Evolutionary conservation across 2,113 vertebrate species (phyloP).

Genomic region (Oenanthe melanoleuca): DNA sequence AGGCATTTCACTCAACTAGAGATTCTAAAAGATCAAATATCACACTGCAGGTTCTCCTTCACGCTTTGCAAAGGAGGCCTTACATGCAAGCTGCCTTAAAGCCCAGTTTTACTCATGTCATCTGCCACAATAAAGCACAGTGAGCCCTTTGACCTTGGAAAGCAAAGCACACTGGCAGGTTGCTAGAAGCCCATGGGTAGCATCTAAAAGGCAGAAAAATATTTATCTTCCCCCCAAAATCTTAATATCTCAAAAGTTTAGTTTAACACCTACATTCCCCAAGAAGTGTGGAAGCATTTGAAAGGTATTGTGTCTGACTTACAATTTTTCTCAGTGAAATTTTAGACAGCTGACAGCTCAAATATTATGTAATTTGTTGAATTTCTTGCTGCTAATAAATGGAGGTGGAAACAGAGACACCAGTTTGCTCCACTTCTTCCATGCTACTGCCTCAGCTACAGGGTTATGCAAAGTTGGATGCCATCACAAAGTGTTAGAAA

Average conservation of each 20-base stretch:
- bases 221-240: background rate
- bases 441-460: no score
- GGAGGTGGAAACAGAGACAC: background rate
- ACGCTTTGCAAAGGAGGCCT: background rate
- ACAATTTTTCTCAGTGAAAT: background rate
- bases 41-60: background rate
- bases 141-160: background rate
- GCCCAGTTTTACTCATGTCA: background rate
- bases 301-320: background rate
- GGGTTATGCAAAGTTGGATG: background rate
- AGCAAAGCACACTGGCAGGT: background rate
- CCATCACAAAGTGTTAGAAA: background rate
- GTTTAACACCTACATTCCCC: background rate
- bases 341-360: background rate
- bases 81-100: background rate
- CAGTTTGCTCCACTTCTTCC: background rate
- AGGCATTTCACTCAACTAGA: slow-evolving; percentile 10
- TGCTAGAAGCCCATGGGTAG: background rate
- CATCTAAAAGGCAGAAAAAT: background rate
- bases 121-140: background rate
- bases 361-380: background rate
- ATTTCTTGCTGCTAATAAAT: background rate
- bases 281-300: background rate
- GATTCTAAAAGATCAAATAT: background rate
- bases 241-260: background rate